Conservation (phyloP, 2,888 invertebrate species). For the Craniophora ligustri region DNA sequence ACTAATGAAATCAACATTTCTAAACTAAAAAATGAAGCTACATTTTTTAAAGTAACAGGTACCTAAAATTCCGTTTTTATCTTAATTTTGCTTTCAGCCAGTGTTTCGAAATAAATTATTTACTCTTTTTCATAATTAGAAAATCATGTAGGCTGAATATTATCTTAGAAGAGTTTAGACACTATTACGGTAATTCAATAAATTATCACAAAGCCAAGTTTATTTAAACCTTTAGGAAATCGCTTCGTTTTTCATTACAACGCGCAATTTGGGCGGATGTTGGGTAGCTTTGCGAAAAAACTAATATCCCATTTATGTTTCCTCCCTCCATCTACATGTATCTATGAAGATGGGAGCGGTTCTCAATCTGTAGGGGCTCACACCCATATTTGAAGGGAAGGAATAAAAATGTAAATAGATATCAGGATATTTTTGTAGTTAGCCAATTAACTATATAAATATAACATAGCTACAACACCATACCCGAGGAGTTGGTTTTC, state of each 20-base stretch:
- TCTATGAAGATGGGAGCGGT: constrained; percentile 41
- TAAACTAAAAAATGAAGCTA: no score
- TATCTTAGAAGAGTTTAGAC: constrained; percentile 24
- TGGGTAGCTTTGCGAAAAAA: constrained; percentile 79
- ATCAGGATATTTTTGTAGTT: neutral
- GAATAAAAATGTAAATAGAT: constrained; percentile 7
- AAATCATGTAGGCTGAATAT: neutral
- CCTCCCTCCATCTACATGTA: constrained; percentile 65
- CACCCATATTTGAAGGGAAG: constrained; percentile 16
- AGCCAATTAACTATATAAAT: no score
- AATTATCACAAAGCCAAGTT: constrained; percentile 50
- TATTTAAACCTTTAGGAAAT: constrained; percentile 72
- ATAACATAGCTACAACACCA: no score
- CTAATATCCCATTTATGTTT: constrained; percentile 84
- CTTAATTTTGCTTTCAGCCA: neutral
- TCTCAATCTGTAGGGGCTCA: constrained; percentile 50
- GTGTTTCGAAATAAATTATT: neutral
- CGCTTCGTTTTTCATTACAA: constrained; percentile 82
- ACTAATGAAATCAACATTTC: no score
- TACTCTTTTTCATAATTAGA: neutral
- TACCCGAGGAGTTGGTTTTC: no score
- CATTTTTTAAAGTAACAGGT: no score
- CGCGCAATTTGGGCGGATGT: constrained; percentile 72
- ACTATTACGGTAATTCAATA: constrained; percentile 33
- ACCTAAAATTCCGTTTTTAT: no score